Conservation (phyloP, 2,113 vertebrate genomes). For the Stegostoma tigrinum region DNA sequence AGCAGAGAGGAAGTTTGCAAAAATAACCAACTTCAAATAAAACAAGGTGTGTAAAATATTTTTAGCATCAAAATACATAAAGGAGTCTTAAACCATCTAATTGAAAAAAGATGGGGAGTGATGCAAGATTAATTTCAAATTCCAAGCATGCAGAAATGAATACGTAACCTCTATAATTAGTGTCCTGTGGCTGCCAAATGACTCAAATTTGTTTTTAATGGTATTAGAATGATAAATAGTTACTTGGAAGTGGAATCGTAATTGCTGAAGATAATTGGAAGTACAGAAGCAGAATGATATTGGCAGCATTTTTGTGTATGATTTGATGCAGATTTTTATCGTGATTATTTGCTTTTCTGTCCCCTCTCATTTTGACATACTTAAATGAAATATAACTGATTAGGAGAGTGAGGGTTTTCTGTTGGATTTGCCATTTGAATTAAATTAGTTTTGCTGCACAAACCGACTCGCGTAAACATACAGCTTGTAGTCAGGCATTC, state of each 20-base stretch:
- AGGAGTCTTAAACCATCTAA: background rate
- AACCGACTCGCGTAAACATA: background rate
- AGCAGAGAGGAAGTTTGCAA: background rate
- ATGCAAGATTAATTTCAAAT: background rate
- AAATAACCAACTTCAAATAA: background rate
- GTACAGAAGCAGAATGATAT: background rate
- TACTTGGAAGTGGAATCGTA: background rate
- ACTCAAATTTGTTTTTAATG: background rate
- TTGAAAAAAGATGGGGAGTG: background rate
- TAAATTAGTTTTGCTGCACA: background rate
- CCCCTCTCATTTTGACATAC: no score
- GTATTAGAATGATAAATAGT: background rate
- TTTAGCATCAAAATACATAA: background rate
- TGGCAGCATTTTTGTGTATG: background rate
- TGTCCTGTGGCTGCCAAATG: background rate
- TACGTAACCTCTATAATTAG: background rate
- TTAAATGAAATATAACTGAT: background rate
- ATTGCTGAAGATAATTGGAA: background rate
- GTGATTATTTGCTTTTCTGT: background rate
- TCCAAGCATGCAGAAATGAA: background rate
- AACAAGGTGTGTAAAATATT: background rate
- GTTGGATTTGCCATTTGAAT: background rate
- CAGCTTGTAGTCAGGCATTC: background rate
- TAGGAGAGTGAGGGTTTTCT: background rate
- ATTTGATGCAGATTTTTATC: background rate